Conservation (phyloP, 2,888 invertebrate genomes). For the Cacoxenus indagator region DNA sequence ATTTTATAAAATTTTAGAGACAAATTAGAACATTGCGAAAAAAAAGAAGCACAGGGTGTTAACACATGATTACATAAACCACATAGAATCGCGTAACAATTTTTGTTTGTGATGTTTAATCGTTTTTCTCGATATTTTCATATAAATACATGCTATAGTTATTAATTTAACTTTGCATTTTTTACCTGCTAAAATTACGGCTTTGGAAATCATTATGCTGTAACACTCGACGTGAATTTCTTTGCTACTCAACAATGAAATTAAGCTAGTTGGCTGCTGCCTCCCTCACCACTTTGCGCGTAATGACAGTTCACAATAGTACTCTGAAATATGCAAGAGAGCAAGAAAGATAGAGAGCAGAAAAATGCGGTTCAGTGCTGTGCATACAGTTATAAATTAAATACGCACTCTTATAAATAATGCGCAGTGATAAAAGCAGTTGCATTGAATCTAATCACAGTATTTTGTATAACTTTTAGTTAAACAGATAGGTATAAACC, state of each 20-base stretch:
- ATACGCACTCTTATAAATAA: slow-evolving; percentile 12
- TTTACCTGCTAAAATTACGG: slow-evolving; percentile 78
- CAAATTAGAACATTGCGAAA: slow-evolving; percentile 30
- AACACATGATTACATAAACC: slow-evolving; percentile 68
- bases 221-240: slow-evolving; percentile 52
- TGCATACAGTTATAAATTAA: too few relatives aligned
- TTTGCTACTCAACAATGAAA: slow-evolving; percentile 45
- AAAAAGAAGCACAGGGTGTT: slow-evolving; percentile 41
- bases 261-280: slow-evolving; percentile 29
- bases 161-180: slow-evolving; percentile 26
- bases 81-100: slow-evolving; percentile 46
- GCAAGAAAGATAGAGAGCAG: neutral
- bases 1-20: slow-evolving; percentile 20
- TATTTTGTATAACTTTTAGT: neutral
- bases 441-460: slow-evolving; percentile 8
- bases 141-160: neutral
- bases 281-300: slow-evolving; percentile 27
- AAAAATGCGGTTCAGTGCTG: neutral
- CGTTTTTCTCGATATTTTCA: neutral
- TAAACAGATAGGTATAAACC: neutral
- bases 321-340: slow-evolving; percentile 35
- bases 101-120: neutral
- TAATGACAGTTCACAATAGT: slow-evolving; percentile 35
- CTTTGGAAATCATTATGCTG: slow-evolving; percentile 78
- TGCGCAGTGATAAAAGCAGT: neutral